phyloP scores from a whole-genome alignment of 2,888 invertebrate genomes.

The Drosophila mimetica region DNA sequence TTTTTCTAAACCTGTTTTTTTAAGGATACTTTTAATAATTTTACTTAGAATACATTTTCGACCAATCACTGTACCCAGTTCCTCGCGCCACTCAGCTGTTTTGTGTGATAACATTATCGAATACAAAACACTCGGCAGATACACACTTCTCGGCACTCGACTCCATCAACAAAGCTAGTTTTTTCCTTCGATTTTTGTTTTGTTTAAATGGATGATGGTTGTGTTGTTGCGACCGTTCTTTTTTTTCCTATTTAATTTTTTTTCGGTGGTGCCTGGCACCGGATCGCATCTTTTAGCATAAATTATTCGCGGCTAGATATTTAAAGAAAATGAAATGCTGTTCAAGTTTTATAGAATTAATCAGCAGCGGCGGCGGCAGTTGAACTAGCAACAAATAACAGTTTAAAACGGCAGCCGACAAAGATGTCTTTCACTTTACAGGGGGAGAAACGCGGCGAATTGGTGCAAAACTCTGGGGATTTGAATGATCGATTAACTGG shows the following conservation, averaged over 20 bases:
- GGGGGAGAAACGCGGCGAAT: slow-evolving; percentile 11
- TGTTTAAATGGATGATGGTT: slow-evolving; percentile 48
- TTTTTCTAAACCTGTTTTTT: not conserved
- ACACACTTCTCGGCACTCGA: slow-evolving; percentile 31
- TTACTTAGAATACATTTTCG: no score
- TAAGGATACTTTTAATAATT: not conserved
- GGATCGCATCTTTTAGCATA: slow-evolving; percentile 73
- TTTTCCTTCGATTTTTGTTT: slow-evolving; percentile 35
- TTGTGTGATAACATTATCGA: slow-evolving; percentile 50
- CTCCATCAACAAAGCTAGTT: slow-evolving; percentile 35
- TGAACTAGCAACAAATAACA: slow-evolving; percentile 51
- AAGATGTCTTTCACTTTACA: slow-evolving; percentile 37
- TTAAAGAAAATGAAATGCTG: slow-evolving; percentile 70
- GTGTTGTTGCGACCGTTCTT: slow-evolving; percentile 72
- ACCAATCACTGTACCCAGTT: slow-evolving; percentile 13
- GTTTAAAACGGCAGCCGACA: slow-evolving; percentile 51
- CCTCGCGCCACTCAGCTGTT: slow-evolving; percentile 35
- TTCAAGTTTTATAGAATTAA: slow-evolving; percentile 71
- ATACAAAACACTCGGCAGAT: slow-evolving; percentile 40
- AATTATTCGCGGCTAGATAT: slow-evolving; percentile 68
- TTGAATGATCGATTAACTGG: slow-evolving; percentile 36
- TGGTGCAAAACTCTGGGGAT: slow-evolving; percentile 15
- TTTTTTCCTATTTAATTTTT: slow-evolving; percentile 45
- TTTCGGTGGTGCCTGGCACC: slow-evolving; percentile 71
- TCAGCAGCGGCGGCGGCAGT: slow-evolving; percentile 50